Evolutionary conservation across 2,113 vertebrate genomes (phyloP), one percentile per base, ranked within the genome.

Genomic region (Tenebrosternarchus preto): DNA sequence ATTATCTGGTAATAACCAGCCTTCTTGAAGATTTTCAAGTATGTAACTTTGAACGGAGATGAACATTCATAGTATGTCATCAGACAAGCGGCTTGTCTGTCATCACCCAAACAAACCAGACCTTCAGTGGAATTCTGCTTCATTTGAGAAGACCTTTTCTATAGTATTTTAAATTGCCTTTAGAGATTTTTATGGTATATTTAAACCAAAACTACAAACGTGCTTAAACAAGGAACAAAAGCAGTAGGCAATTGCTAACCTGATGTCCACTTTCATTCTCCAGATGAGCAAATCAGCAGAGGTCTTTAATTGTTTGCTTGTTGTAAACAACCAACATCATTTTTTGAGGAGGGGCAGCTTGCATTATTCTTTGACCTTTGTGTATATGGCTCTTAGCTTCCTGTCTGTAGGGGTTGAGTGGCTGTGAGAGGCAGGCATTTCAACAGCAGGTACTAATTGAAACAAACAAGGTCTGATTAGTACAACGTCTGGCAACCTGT

Each of bases 361-460:
- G 24, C n/a, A 56, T 16, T 17, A 9, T 3, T 6, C 1, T 60
- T 36, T 60, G 56, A 60, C n/a, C 55, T 9, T 31, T 16, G 53
- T 73, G 16, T 73, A 22, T 25, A 46, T 15, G 22, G 4, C 29
- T 55, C 22, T n/a, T 46, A 8, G 59, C 31, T 43, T 39, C 22
- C 17, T 60, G 17, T 53, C 27, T 56, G 69, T 61, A 20, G 36
- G 19, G 73, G 66, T 67, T 74, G 31, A 43, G 19, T 67, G 90
- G 94, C 94, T 93, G 93, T 94, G 90, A 94, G 89, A 88, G 86
- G 95, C 94, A 96, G 96, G 95, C 95, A 96, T 91, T 96, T 95
- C 95, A 98, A 98, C 96, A 98, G 97, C 96, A 97, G 96, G 96
- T 98, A 95, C 96, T 99, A 99, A 99, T 99, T 99, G 96, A 99